phyloP scores from a whole-genome alignment of 2,797 vertebrate species.

The Choloepus didactylus region DNA sequence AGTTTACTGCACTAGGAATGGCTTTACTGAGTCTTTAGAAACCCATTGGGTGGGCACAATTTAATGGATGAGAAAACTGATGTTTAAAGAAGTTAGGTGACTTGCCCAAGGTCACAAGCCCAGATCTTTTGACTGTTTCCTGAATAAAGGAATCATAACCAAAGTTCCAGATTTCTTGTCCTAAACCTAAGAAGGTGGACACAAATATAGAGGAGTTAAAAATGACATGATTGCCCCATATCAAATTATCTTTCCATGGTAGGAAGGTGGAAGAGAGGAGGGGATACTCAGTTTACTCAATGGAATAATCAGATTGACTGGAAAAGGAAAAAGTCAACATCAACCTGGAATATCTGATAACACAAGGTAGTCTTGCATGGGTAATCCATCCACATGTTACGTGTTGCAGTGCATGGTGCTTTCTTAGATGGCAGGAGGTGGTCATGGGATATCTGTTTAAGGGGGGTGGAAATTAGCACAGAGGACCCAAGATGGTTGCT shows the following conservation, averaged over 20 bases:
- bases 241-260: not conserved
- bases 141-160: not conserved
- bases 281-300: not conserved
- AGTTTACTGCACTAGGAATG: not conserved
- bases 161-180: not conserved
- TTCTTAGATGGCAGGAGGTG: conserved; percentile 4
- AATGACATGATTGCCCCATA: not conserved
- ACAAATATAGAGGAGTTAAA: not conserved
- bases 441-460: not conserved
- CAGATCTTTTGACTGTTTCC: not conserved
- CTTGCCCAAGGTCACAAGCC: not conserved
- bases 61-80: not conserved
- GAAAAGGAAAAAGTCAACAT: not conserved
- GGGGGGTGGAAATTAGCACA: not conserved
- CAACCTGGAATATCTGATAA: not conserved
- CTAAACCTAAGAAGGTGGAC: conserved; percentile 20
- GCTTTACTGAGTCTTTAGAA: not conserved
- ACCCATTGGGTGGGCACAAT: not conserved
- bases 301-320: not conserved
- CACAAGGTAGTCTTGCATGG: not conserved
- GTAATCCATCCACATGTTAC: not conserved
- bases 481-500: not conserved
- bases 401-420: not conserved
- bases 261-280: not conserved
- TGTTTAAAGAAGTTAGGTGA: not conserved